Percentiles rank a stretch among this genome's conserved stretches.
Conservation (phyloP, 2,797 vertebrate species). For the Echiichthys vipera region DNA sequence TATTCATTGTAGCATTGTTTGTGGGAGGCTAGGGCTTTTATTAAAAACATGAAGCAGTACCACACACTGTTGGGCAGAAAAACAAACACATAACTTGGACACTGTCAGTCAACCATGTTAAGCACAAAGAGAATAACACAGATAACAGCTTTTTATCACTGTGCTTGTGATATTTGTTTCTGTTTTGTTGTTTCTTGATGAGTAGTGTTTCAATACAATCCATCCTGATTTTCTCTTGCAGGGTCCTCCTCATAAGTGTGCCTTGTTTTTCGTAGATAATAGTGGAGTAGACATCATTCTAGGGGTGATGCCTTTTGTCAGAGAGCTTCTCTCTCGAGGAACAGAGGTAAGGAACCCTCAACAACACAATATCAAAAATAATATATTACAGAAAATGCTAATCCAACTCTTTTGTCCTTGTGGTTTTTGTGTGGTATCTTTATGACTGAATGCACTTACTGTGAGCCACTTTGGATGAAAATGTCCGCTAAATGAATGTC, state of each 20-base stretch:
- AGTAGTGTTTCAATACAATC: conserved; percentile 54
- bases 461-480: too few species aligned
- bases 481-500: too few species aligned
- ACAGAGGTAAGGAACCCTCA: conserved; percentile 90
- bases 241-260: conserved; percentile 99
- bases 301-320: conserved; percentile 98
- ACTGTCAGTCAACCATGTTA: background rate
- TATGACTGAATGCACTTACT: too few species aligned
- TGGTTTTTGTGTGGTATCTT: too few species aligned
- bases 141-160: background rate
- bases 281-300: conserved; percentile 99
- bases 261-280: conserved; percentile 99
- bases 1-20: background rate
- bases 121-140: conserved; percentile 1
- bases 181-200: conserved; percentile 26
- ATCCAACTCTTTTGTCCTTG: background rate
- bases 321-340: conserved; percentile 96
- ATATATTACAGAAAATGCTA: background rate
- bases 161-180: background rate
- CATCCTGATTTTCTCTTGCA: conserved; percentile 90
- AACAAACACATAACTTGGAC: background rate
- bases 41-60: background rate
- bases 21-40: background rate
- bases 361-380: too few species aligned
- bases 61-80: background rate